These are phyloP conservation scores for Vidua chalybeata DNA, from an alignment of 2,113 vertebrate genomes.

Conservation along the genomic window DNA sequence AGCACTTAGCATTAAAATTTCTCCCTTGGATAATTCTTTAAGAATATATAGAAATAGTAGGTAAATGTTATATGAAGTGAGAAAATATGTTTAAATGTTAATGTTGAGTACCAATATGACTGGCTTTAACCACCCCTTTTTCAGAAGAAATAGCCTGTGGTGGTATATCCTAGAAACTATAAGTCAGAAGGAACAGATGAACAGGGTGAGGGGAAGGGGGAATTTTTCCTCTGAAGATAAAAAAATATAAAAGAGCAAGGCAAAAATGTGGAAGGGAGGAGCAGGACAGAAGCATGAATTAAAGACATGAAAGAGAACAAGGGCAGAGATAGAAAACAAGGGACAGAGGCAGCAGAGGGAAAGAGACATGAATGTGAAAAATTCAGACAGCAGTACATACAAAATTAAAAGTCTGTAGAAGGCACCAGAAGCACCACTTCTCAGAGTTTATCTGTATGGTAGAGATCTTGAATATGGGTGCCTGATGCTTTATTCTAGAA, in stretches of 20 bases:
- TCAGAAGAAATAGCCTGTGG: background rate
- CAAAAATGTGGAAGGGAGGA: background rate
- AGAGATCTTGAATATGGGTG: background rate
- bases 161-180: background rate
- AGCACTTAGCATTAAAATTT: background rate
- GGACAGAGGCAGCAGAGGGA: background rate
- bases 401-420: background rate
- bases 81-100: constrained; percentile 13
- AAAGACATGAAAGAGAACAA: background rate
- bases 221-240: background rate
- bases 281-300: background rate
- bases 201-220: background rate
- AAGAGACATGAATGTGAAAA: background rate
- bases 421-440: background rate
- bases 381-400: background rate
- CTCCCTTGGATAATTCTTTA: background rate
- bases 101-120: background rate
- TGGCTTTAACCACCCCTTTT: constrained; percentile 14
- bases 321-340: background rate
- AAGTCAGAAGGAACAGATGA: background rate
- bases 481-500: background rate
- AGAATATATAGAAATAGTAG: background rate
- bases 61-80: background rate
- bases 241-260: background rate
- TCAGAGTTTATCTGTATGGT: background rate